These are phyloP conservation scores for Pteria penguin DNA, from an alignment of 2,888 invertebrate species.

Conservation along the genomic window DNA sequence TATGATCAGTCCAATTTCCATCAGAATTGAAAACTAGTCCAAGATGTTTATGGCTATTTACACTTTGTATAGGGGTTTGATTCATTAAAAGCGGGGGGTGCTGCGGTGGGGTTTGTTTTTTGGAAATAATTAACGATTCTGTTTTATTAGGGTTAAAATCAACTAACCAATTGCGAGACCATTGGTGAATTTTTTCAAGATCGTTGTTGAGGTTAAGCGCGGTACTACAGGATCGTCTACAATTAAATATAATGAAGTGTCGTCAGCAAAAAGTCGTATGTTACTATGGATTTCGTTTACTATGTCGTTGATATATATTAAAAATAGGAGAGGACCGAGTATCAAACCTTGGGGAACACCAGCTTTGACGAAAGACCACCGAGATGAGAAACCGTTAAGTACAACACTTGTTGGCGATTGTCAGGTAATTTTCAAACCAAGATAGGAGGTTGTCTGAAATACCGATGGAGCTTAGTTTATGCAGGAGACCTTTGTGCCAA, in stretches of 20 bases:
- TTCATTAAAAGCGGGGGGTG: too few species aligned
- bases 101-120: too few species aligned
- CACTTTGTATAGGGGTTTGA: too few species aligned
- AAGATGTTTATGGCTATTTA: too few species aligned
- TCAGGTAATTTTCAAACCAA: conserved; percentile 36
- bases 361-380: neutral
- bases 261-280: too few species aligned
- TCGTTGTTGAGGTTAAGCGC: neutral
- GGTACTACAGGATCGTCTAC: neutral
- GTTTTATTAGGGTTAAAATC: too few species aligned
- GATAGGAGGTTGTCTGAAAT: conserved; percentile 9
- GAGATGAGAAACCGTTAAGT: neutral
- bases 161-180: neutral
- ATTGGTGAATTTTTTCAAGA: neutral
- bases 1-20: too few species aligned
- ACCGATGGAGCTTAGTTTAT: conserved; percentile 38
- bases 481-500: conserved; percentile 42
- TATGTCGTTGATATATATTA: conserved; percentile 35
- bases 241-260: too few species aligned
- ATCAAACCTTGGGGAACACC: conserved; percentile 13
- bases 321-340: conserved; percentile 28
- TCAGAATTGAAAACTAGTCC: too few species aligned
- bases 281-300: too few species aligned
- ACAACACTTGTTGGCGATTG: conserved; percentile 27
- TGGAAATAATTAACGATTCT: too few species aligned